Evolutionary conservation across 2,888 invertebrate genomes (phyloP), one percentile per base, ranked within the genome.

Genomic region (Empis stercorea): DNA sequence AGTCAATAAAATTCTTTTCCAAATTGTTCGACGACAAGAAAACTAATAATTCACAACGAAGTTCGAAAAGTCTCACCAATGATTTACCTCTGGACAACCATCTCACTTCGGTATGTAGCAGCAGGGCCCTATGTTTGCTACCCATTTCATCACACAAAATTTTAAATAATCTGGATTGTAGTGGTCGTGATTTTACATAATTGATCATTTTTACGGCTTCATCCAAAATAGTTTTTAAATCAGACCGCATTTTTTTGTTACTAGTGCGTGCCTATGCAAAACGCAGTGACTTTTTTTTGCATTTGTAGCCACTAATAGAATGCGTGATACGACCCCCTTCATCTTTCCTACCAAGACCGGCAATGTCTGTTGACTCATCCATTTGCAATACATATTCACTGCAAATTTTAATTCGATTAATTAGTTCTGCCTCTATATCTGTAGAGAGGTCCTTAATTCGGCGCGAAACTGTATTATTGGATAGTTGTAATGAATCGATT

Each of bases 341-440:
- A 20, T 20, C 20, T 20, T 34, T 13, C 34, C 34, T 13, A 36
- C 38, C 48, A n/a, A 45, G 39, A 20, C 27, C 27, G 2, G 39
- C 23, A 11, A 45, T 14, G 14, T 45, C 45, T 23, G 45, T 39
- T 7, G 39, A 23, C 17, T 45, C 45, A 27, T 45, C 39, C 38
- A 45, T 10, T 39, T 48, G 48, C 23, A 48, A 30, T 45, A 38
- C 30, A 48, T 32, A 47, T 46, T 32, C 45, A 46, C 14, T 46
- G 34, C 37, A 37, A 32, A 41, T 11, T 41, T 32, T 15, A 40
- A 47, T 6, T 48, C 30, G 36, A 43, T 27, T 11, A 7, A 38
- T 45, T 38, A 20, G 23, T 15, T 38, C 10, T 45, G 10, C 42
- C 46, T 45, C 27, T 14, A 30, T 30, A n/a, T 20, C 17, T 1